Base-by-base conservation (phyloP, 2,888 invertebrate species). In the Leucozona laternaria region DNA sequence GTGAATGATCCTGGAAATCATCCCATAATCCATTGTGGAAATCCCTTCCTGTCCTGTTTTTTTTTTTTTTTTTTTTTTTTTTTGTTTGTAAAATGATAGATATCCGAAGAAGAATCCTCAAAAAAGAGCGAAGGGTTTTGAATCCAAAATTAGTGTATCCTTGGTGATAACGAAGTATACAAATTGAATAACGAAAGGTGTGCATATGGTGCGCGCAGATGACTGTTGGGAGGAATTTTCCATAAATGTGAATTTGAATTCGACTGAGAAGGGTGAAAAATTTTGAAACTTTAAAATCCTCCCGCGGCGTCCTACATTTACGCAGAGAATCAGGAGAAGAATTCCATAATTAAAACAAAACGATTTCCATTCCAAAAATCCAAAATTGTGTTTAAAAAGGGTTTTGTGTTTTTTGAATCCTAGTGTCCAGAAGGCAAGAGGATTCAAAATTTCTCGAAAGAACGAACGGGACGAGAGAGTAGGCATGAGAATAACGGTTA, bases 281-380 rank as follows among this genome's bases (percentile, higher is more conserved):
- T 43, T 53, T 66, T 34, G 11, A 70, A 86, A 86, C 53, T 79
- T 79, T 71, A 70, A 66, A 64, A 82, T 86, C 86, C 86, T 86
- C 86, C 86, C 86, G 73, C 86, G 86, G 75, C 79, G 86, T 86
- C 86, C 86, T 82, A 86, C 66, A 81, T 43, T 25, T 17, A 50
- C 43, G 77, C 55, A 81, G 43, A 77, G 55, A 68, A 78, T 79
- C 72, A 70, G 31, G 50, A 86, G 58, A 78, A 73, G 45, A 70
- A 80, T 64, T 81, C 71, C 81, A 68, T 43, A 11, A 50, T 34
- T n/a, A 37, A 55, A 73, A 58, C 72, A 77, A 73, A 78, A 70
- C 70, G 45, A 20, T 78, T 82, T 82, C 86, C 82, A 82, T 82
- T 85, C 81, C 85, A 85, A 78, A 66, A 81, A 82, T 86, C 85